A percentile compares a stretch with the other conserved stretches of the same genome.
Conservation (phyloP, 1,140 invertebrate species). For the Eurosta solidaginis region DNA sequence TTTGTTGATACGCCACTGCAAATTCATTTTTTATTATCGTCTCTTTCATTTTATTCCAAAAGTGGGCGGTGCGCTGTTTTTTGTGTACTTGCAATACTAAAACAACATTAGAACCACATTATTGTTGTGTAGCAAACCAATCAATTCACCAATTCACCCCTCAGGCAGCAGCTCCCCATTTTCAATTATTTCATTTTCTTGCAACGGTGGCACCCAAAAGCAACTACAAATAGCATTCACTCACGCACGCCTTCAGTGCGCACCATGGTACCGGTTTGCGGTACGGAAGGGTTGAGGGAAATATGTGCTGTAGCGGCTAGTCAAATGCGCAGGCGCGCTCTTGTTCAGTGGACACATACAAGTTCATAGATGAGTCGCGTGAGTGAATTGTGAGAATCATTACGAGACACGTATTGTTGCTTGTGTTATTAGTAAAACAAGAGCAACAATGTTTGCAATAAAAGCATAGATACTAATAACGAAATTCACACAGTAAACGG, state of each 20-base stretch:
- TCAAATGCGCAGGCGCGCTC: not conserved
- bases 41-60: not conserved
- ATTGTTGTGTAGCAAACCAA: not conserved
- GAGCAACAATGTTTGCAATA: not conserved
- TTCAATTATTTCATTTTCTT: slow-evolving; percentile 14
- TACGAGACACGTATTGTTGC: not conserved
- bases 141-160: not conserved
- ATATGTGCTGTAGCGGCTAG: not conserved
- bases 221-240: slow-evolving; percentile 25
- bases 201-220: not conserved
- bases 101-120: slow-evolving; percentile 13
- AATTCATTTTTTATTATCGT: not conserved
- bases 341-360: not conserved
- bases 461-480: not conserved
- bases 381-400: slow-evolving; percentile 27
- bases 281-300: not conserved
- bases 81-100: not conserved
- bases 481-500: not conserved
- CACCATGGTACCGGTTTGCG: not conserved
- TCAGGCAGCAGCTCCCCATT: not conserved
- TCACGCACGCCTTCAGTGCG: slow-evolving; percentile 19
- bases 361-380: no score
- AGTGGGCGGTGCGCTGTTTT: not conserved
- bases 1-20: not conserved
- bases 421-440: not conserved